phyloP scores from a whole-genome alignment of 53 echinoderm and acorn worm species.

The Holothuria leucospilota region DNA sequence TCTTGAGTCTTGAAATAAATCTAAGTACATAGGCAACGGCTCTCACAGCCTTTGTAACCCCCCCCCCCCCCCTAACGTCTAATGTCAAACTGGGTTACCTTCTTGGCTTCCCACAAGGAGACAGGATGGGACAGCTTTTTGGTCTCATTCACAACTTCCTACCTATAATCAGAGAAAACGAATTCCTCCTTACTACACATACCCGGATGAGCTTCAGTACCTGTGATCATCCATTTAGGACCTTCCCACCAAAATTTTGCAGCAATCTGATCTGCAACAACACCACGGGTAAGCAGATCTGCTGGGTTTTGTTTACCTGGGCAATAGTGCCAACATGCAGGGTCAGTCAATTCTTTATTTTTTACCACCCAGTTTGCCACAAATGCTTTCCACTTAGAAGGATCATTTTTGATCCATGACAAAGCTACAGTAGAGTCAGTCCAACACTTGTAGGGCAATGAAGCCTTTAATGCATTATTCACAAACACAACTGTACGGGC shows the following conservation, averaged over 20 bases:
- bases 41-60: neutral
- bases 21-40: constrained; percentile 1
- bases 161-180: neutral
- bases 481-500: no score
- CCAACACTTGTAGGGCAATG: no score
- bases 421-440: no score
- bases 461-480: no score
- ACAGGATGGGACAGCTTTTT: neutral
- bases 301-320: neutral
- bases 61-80: neutral
- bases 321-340: neutral
- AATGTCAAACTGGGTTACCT: no score
- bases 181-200: neutral
- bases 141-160: neutral
- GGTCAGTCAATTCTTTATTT: neutral
- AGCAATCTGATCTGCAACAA: constrained; percentile 6
- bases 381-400: no score
- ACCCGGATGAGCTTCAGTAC: neutral
- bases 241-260: neutral
- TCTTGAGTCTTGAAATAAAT: neutral
- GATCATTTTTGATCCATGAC: no score
- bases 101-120: constrained; percentile 15
- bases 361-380: constrained; percentile 13
- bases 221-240: neutral
- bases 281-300: neutral